These are phyloP conservation scores for Cyclophora albipunctata DNA, from an alignment of 2,888 invertebrate species.

Conservation along the genomic window DNA sequence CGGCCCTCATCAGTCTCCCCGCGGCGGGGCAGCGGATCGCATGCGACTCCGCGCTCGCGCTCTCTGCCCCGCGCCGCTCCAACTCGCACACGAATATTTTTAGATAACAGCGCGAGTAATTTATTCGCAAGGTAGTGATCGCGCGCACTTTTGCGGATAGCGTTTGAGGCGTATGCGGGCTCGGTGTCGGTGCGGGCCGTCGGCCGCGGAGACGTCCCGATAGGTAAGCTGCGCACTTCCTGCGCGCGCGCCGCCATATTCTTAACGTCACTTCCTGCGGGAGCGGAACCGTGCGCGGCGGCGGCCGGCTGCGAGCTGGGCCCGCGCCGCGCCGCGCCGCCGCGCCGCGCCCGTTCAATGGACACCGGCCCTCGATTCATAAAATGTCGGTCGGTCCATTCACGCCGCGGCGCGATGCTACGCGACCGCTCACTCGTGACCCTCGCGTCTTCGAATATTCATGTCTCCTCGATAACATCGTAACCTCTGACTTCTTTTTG, in stretches of 20 bases:
- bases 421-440: constrained; percentile 71
- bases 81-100: constrained; percentile 70
- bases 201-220: constrained; percentile 62
- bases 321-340: constrained; percentile 42
- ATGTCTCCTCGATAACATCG: constrained; percentile 73
- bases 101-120: constrained; percentile 72
- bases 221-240: constrained; percentile 76
- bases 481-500: constrained; percentile 73
- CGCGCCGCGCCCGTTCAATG: constrained; percentile 52
- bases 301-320: constrained; percentile 44
- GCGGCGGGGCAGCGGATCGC: constrained; percentile 71
- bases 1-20: constrained; percentile 74
- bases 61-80: constrained; percentile 48
- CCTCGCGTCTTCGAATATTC: constrained; percentile 74
- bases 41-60: constrained; percentile 59
- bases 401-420: constrained; percentile 66
- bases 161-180: constrained; percentile 60
- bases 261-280: constrained; percentile 69
- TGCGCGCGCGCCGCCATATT: constrained; percentile 74
- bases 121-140: constrained; percentile 70
- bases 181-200: constrained; percentile 40
- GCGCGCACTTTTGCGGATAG: constrained; percentile 68
- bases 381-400: constrained; percentile 74
- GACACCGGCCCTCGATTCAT: constrained; percentile 71
- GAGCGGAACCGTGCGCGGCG: constrained; percentile 51